Conservation (phyloP, 2,888 invertebrate genomes). For the Podotricha telesiphe region DNA sequence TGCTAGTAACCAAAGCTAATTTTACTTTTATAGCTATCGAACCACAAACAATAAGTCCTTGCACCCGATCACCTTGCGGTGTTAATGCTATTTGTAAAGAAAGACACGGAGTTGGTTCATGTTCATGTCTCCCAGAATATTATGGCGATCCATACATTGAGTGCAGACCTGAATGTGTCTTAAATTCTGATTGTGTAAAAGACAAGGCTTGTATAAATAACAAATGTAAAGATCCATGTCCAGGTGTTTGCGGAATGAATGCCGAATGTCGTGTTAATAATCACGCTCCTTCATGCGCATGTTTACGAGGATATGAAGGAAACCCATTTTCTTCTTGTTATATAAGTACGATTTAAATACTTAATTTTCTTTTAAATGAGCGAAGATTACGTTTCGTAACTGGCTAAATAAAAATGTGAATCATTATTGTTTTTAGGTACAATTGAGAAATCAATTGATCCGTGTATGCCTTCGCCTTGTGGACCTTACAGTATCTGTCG, state of each 20-base stretch:
- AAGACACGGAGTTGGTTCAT: constrained; percentile 91
- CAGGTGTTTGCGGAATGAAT: constrained; percentile 92
- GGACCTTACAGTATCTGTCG: constrained; percentile 92
- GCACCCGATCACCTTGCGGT: constrained; percentile 93
- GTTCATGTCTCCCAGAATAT: constrained; percentile 91
- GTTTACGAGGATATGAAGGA: constrained; percentile 89
- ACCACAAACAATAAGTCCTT: constrained; percentile 84
- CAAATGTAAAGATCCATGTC: constrained; percentile 93
- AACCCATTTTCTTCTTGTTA: constrained; percentile 91
- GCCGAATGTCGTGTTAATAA: constrained; percentile 92
- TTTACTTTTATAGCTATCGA: constrained; percentile 76
- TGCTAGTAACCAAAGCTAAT: not conserved
- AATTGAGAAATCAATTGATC: constrained; percentile 73
- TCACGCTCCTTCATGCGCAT: constrained; percentile 91
- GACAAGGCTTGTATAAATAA: constrained; percentile 91
- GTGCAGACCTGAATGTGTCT: constrained; percentile 94
- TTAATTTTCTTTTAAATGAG: not conserved
- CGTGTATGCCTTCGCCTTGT: constrained; percentile 87
- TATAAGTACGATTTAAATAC: constrained; percentile 59
- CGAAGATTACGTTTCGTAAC: no score
- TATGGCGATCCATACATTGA: constrained; percentile 93
- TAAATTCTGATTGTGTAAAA: constrained; percentile 91
- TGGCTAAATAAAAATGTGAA: not conserved
- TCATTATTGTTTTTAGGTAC: constrained; percentile 58
- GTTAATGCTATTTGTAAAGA: constrained; percentile 93